phyloP scores from a whole-genome alignment of 1,140 invertebrate genomes.

The Heliconius himera region DNA sequence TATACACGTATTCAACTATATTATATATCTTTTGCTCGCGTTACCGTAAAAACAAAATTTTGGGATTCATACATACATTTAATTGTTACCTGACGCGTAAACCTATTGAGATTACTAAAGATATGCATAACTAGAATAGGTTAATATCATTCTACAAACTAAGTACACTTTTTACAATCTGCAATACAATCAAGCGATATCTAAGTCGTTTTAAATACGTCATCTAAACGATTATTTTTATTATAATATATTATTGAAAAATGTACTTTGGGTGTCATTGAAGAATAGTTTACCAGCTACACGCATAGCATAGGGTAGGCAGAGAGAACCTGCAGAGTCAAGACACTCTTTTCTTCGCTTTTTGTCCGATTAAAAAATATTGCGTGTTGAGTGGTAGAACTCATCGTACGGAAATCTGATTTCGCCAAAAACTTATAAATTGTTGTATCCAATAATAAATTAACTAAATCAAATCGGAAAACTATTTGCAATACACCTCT shows the following conservation, averaged over 20 bases:
- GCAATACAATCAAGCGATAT: slow-evolving; percentile 72
- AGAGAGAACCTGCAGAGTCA: too few relatives aligned
- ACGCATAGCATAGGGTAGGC: too few relatives aligned
- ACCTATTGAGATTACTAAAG: slow-evolving; percentile 52
- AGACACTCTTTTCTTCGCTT: too few relatives aligned
- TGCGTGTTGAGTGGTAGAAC: too few relatives aligned
- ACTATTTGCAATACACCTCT: too few relatives aligned
- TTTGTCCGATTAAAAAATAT: too few relatives aligned
- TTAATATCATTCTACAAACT: slow-evolving; percentile 77
- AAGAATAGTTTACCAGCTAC: not conserved
- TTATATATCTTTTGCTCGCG: slow-evolving; percentile 32
- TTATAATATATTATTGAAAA: slow-evolving; percentile 50
- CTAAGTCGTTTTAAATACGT: slow-evolving; percentile 72
- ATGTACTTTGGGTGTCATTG: slow-evolving; percentile 14
- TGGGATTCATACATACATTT: slow-evolving; percentile 20
- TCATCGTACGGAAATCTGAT: too few relatives aligned
- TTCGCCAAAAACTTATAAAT: too few relatives aligned
- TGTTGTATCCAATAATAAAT: too few relatives aligned
- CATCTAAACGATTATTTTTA: slow-evolving; percentile 58
- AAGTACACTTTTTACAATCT: slow-evolving; percentile 80
- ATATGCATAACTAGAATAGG: slow-evolving; percentile 79
- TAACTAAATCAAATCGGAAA: too few relatives aligned
- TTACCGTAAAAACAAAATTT: slow-evolving; percentile 1
- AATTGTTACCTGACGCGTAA: slow-evolving; percentile 24
- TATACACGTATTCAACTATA: slow-evolving; percentile 34